Evolutionary conservation across 2,888 invertebrate genomes (phyloP), one percentile per base, ranked within the genome.

Genomic region (Julus scanicus): DNA sequence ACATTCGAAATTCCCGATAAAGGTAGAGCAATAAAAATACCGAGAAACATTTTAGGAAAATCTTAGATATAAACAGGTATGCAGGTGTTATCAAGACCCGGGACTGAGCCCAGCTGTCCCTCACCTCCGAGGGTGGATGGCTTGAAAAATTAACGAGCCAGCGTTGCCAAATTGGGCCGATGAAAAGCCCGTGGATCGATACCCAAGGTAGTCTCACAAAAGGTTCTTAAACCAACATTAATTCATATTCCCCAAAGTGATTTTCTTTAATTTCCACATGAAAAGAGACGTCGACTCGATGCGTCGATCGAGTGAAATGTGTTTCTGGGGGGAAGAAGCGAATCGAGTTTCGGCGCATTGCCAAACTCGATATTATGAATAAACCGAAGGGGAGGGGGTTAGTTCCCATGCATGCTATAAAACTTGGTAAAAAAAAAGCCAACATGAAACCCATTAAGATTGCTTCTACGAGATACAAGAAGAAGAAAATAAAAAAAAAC

Each of bases 171-270:
- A 57, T 57, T 57, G 57, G 57, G 57, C 57, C n/a, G 57, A 57
- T 57, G 57, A n/a, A 57, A 57, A 57, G 57, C 17, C 57, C 15
- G 57, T n/a, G 17, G 57, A 57, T 57, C 57, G 57, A 57, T 57
- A 57, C 17, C 57, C 17, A 57, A 57, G 57, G 57, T 57, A 57
- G 57, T 57, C 57, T 57, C 57, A 57, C 57, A 57, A 57, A 57
- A 57, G 57, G 57, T n/a, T 57, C 57, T 57, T 57, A 57, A 57
- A 17, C 57, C 57, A 57, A 57, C 57, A 57, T 57, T 57, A 57
- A 57, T 57, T 57, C 57, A 57, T 57, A 57, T 57, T 57, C 57
- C 57, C 57, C 57, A 57, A 57, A 57, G 57, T 57, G 57, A 57
- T 57, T 57, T 57, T 57, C 57, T 57, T 57, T 57, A 57, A 57